Evolutionary conservation across 1,140 invertebrate genomes (phyloP).

Genomic region (Telenomus remus): DNA sequence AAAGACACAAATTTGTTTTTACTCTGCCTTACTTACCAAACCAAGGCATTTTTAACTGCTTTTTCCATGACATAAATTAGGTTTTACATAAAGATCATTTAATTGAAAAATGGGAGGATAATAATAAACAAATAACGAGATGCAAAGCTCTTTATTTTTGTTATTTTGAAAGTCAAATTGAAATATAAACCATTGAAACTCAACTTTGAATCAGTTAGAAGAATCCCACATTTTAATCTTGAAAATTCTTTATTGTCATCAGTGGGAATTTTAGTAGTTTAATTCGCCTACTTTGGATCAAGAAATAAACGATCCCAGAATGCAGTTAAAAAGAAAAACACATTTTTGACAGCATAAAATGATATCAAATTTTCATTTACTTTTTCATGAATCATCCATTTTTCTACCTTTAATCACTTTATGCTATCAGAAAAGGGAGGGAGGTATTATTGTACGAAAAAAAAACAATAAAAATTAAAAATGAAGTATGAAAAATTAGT

Average conservation of each 20-base stretch:
- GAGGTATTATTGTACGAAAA: too few species aligned
- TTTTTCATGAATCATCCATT: too few species aligned
- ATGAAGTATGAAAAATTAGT: too few species aligned
- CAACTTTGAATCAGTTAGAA: too few species aligned
- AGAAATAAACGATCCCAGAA: conserved; percentile 72
- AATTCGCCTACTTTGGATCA: conserved; percentile 66
- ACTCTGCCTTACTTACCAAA: conserved; percentile 68
- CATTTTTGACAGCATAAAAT: conserved; percentile 70
- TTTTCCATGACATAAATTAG: conserved; percentile 15
- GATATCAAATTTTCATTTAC: too few species aligned
- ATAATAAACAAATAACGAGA: conserved; percentile 69
- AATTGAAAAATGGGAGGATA: conserved; percentile 67
- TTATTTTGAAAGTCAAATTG: conserved; percentile 19
- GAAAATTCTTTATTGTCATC: too few species aligned
- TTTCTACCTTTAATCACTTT: conserved; percentile 66
- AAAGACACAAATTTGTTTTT: not conserved
- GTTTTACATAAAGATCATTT: too few species aligned
- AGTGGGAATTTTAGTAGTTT: conserved; percentile 57
- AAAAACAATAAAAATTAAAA: too few species aligned
- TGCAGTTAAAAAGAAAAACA: conserved; percentile 70
- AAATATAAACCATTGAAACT: too few species aligned
- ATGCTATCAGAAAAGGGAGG: too few species aligned
- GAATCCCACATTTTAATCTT: conserved; percentile 44
- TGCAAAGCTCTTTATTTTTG: conserved; percentile 68
- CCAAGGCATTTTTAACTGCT: conserved; percentile 63